These are phyloP conservation scores for Taeniopygia guttata DNA, from an alignment of 2,797 vertebrate species.

Conservation along the genomic window DNA sequence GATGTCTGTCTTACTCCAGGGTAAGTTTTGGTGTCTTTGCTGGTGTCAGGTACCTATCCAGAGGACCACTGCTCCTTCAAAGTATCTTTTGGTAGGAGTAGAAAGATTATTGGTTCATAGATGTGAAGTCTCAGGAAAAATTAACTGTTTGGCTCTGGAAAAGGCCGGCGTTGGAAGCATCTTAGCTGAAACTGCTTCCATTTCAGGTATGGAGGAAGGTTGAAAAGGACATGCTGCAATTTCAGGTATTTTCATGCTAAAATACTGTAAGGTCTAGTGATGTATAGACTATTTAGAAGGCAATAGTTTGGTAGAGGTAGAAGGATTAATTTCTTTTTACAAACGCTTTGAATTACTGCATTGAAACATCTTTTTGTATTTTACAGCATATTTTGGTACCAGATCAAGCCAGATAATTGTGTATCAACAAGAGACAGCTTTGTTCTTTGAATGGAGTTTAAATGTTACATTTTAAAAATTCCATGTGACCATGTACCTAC, in stretches of 20 bases:
- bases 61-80: background rate
- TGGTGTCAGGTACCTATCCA: background rate
- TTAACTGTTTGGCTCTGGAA: background rate
- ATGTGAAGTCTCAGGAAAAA: background rate
- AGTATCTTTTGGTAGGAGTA: background rate
- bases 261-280: background rate
- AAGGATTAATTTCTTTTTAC: background rate
- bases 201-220: background rate
- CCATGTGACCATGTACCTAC: background rate
- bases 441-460: background rate
- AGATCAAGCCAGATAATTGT: background rate
- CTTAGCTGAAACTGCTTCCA: background rate
- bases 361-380: background rate
- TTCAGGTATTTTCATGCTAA: background rate
- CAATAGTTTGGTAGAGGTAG: background rate
- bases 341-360: background rate
- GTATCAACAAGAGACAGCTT: background rate
- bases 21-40: background rate
- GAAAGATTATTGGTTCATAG: background rate
- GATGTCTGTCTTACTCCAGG: background rate
- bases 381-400: background rate
- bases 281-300: background rate
- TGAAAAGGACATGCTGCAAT: background rate
- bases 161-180: background rate
- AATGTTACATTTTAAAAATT: background rate